A percentile compares a stretch with the other conserved stretches of the same genome.
These are phyloP conservation scores for Drosophila nigricruria DNA, from an alignment of 2,888 invertebrate genomes.

Conservation along the genomic window DNA sequence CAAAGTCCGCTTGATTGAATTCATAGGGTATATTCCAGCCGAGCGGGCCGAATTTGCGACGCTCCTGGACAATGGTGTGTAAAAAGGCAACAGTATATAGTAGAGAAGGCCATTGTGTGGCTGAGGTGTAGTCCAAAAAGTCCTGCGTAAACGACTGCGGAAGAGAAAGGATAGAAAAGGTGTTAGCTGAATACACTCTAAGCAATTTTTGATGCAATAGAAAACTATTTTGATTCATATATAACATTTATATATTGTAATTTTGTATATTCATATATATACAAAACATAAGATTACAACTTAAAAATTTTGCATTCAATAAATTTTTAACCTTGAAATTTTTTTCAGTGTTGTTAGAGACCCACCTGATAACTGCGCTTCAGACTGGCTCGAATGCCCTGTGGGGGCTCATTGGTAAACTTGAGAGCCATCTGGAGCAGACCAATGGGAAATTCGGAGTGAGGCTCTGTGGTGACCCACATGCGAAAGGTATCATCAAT, in stretches of 20 bases:
- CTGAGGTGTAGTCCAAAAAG: slow-evolving; percentile 95
- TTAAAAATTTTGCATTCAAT: too few relatives aligned
- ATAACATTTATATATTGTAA: neutral
- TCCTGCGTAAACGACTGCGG: slow-evolving; percentile 88
- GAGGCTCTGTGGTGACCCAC: slow-evolving; percentile 98
- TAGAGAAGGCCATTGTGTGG: slow-evolving; percentile 96
- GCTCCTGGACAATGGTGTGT: slow-evolving; percentile 97
- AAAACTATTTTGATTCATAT: neutral
- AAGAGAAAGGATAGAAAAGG: neutral
- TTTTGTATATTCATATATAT: neutral
- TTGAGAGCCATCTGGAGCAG: slow-evolving; percentile 96
- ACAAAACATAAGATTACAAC: neutral
- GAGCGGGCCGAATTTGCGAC: slow-evolving; percentile 97
- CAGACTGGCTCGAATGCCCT: slow-evolving; percentile 96
- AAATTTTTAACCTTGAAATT: too few relatives aligned
- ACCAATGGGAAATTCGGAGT: slow-evolving; percentile 96
- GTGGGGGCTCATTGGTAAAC: slow-evolving; percentile 98
- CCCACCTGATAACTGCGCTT: slow-evolving; percentile 94
- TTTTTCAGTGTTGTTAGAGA: neutral
- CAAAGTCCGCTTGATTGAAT: slow-evolving; percentile 97
- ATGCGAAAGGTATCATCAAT: slow-evolving; percentile 94
- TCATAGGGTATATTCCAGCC: slow-evolving; percentile 99
- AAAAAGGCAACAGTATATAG: slow-evolving; percentile 97
- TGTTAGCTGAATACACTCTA: neutral
- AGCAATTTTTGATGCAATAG: neutral